Conservation (phyloP, 2,113 vertebrate genomes). For the Chamaea fasciata region DNA sequence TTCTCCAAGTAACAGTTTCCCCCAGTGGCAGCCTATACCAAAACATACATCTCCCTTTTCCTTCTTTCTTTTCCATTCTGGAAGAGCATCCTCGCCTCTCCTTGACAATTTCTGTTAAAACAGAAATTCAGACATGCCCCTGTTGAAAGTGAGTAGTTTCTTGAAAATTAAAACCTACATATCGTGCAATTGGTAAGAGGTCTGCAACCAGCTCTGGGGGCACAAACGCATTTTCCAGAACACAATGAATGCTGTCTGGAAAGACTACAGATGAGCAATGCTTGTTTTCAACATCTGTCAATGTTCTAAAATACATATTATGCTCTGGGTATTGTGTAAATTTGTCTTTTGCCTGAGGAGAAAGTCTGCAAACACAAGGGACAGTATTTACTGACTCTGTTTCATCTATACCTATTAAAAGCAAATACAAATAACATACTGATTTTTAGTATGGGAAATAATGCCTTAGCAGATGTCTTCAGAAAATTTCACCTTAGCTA, state of each 20-base stretch:
- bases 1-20: neutral
- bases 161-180: neutral
- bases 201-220: neutral
- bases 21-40: neutral
- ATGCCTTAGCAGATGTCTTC: neutral
- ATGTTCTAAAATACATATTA: neutral
- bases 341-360: neutral
- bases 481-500: neutral
- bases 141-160: neutral
- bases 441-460: neutral
- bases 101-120: neutral
- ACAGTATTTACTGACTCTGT: neutral
- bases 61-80: neutral
- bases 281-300: neutral
- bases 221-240: neutral
- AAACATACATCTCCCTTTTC: neutral
- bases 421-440: neutral
- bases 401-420: neutral
- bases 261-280: neutral
- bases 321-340: neutral
- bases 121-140: neutral
- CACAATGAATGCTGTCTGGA: neutral
- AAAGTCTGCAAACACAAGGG: neutral
- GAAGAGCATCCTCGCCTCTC: neutral
- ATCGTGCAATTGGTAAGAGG: accelerated